Evolutionary conservation across 2,888 invertebrate genomes (phyloP).

Genomic region (Didymodactylos carnosus): DNA sequence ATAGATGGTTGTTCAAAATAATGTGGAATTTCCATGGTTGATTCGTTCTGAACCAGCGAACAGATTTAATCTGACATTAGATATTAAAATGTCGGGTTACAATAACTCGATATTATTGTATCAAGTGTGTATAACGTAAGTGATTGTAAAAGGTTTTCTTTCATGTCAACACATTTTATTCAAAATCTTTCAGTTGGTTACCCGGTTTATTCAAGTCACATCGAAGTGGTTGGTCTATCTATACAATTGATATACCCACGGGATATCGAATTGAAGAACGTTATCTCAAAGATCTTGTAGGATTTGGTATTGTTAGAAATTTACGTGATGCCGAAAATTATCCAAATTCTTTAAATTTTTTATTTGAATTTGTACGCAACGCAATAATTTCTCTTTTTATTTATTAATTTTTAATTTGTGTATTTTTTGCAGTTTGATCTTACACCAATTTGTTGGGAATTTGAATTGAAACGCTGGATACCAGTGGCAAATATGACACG

Average conservation of each 20-base stretch:
- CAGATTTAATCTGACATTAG: background rate
- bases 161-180: background rate
- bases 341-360: background rate
- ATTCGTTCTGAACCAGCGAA: background rate
- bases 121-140: background rate
- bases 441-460: background rate
- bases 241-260: background rate
- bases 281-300: background rate
- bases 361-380: background rate
- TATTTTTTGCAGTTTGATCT: background rate
- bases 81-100: background rate
- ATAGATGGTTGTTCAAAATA: background rate
- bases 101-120: background rate
- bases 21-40: background rate
- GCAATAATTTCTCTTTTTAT: background rate
- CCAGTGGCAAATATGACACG: constrained; percentile 72
- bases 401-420: background rate
- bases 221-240: background rate
- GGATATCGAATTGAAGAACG: background rate
- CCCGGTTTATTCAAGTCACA: background rate
- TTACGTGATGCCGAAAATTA: background rate
- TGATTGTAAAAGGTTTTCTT: background rate
- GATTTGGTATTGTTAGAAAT: background rate
- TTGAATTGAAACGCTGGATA: background rate
- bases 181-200: background rate